phyloP scores from a whole-genome alignment of 2,113 vertebrate species.

The Tylochromis polylepis region DNA sequence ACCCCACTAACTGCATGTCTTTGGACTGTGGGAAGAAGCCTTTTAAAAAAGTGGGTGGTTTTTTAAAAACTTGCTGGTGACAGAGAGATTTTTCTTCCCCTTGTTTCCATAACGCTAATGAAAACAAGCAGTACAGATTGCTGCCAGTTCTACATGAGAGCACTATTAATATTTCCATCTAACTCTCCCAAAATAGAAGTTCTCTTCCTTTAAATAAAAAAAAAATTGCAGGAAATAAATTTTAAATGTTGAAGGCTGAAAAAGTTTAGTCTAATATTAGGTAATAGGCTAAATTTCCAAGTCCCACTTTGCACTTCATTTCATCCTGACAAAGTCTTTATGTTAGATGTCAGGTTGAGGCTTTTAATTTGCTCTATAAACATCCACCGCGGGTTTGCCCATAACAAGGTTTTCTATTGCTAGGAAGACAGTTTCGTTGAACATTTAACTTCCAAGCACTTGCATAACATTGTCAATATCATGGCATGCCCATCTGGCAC shows the following conservation, averaged over 20 bases:
- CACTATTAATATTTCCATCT: background rate
- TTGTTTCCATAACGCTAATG: background rate
- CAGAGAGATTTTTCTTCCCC: background rate
- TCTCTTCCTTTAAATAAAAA: background rate
- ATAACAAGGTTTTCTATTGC: background rate
- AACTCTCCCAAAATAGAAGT: background rate
- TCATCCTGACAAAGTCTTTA: background rate
- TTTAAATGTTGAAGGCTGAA: background rate
- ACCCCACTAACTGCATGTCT: background rate
- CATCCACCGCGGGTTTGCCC: background rate
- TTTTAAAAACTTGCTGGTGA: background rate
- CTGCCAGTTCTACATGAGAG: background rate
- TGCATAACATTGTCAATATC: background rate
- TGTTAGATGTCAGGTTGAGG: background rate
- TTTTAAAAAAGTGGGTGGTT: background rate
- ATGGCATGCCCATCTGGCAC: background rate
- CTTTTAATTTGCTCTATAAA: background rate
- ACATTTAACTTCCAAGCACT: background rate
- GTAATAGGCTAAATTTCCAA: background rate
- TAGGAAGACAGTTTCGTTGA: background rate
- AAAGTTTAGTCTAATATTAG: background rate
- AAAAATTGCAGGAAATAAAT: background rate
- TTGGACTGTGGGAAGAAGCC: background rate
- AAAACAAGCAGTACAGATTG: rapidly evolving
- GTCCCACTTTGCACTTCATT: background rate